These are phyloP conservation scores for Myotis findleyi DNA, from an alignment of 2,797 vertebrate species.

Conservation along the genomic window DNA sequence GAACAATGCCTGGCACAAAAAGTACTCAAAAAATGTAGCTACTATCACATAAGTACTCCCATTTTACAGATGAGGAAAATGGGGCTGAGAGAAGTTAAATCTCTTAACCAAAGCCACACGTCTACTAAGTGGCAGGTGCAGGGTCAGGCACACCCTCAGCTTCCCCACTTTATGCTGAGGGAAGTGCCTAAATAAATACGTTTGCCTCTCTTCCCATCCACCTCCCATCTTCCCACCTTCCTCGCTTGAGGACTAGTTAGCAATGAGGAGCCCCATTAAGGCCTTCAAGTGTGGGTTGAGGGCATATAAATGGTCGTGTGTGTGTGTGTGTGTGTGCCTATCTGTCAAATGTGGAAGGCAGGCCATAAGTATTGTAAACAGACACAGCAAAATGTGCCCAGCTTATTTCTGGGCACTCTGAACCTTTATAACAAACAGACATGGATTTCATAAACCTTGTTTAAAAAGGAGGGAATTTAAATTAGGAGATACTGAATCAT, in stretches of 20 bases:
- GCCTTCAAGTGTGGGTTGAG: not conserved
- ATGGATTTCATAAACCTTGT: not conserved
- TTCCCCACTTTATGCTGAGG: not conserved
- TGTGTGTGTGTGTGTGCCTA: fast-evolving
- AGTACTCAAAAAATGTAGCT: not conserved
- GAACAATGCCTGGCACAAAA: not conserved
- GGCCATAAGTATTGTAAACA: not conserved
- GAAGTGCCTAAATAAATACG: not conserved
- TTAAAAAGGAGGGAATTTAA: constrained; percentile 25
- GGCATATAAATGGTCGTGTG: not conserved
- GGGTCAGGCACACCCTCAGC: not conserved
- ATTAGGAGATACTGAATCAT: constrained; percentile 36
- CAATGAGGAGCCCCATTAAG: not conserved
- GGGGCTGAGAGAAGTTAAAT: not conserved
- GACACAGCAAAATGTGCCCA: not conserved
- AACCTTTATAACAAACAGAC: not conserved
- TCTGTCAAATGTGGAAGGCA: not conserved
- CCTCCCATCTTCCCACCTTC: too few relatives aligned
- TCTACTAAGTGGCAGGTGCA: not conserved
- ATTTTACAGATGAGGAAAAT: not conserved
- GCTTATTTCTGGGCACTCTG: not conserved
- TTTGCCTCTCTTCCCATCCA: not conserved
- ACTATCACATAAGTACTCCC: not conserved
- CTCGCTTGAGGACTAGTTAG: not conserved
- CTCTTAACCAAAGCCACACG: not conserved